Evolutionary conservation across 2,888 invertebrate species (phyloP).

Genomic region (Leucozona laternaria): DNA sequence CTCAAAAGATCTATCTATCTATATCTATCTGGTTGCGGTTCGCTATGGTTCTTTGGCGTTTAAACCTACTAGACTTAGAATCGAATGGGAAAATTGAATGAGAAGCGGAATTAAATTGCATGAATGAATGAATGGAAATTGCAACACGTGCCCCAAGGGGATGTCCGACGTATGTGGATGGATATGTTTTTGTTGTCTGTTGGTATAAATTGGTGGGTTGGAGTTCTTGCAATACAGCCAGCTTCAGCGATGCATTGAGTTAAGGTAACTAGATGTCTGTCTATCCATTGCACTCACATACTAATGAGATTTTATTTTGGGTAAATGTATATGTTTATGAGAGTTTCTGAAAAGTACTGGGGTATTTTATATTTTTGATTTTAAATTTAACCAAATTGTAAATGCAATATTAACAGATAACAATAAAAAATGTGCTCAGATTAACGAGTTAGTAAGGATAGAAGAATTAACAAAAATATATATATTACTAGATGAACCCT

Average conservation of each 20-base stretch:
- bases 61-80: slow-evolving; percentile 33
- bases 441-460: too few relatives aligned
- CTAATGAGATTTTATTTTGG: slow-evolving; percentile 66
- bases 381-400: background rate
- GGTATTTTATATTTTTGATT: background rate
- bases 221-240: background rate
- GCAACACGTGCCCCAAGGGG: slow-evolving; percentile 66
- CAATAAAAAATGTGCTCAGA: too few relatives aligned
- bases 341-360: background rate
- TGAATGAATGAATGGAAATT: slow-evolving; percentile 71
- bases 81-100: slow-evolving; percentile 71
- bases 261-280: slow-evolving; percentile 18
- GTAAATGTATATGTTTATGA: slow-evolving; percentile 1
- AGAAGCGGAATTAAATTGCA: slow-evolving; percentile 69
- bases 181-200: slow-evolving; percentile 25
- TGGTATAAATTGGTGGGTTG: slow-evolving; percentile 55
- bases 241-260: slow-evolving; percentile 23
- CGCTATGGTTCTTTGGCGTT: slow-evolving; percentile 43
- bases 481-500: too few relatives aligned
- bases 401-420: too few relatives aligned
- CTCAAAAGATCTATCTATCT: slow-evolving; percentile 41
- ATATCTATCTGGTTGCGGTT: slow-evolving; percentile 8
- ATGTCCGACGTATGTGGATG: slow-evolving; percentile 52
- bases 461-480: too few relatives aligned
- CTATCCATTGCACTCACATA: background rate